phyloP scores from a whole-genome alignment of 1,140 invertebrate genomes.

The Choristoneura fumiferana region DNA sequence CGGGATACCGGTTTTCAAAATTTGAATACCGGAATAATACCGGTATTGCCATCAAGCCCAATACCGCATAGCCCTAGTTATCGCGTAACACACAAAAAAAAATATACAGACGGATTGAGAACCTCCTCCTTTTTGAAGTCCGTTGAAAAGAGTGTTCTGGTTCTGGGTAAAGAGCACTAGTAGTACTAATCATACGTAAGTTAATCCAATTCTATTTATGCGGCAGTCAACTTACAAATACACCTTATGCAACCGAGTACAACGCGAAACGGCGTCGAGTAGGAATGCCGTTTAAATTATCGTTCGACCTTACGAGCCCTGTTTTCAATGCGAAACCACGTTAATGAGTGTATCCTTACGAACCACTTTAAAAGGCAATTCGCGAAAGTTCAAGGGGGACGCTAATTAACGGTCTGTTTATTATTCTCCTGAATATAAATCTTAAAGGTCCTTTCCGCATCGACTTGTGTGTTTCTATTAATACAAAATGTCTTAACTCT shows the following conservation, averaged over 20 bases:
- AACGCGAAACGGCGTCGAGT: background rate
- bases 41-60: too few species aligned
- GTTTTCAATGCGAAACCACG: constrained; percentile 26
- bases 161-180: too few species aligned
- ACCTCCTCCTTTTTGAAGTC: too few species aligned
- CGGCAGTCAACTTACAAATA: background rate
- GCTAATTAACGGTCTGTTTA: background rate
- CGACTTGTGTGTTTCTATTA: too few species aligned
- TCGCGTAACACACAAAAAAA: too few species aligned
- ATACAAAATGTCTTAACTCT: too few species aligned
- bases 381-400: constrained; percentile 45
- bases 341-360: constrained; percentile 41
- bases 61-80: too few species aligned
- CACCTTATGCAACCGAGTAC: constrained; percentile 1
- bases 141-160: too few species aligned
- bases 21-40: too few species aligned
- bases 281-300: constrained; percentile 31
- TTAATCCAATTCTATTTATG: background rate
- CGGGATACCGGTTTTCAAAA: too few species aligned
- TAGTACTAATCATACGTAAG: too few species aligned
- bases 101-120: too few species aligned
- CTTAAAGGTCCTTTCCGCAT: constrained; percentile 4
- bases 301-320: constrained; percentile 24
- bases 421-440: background rate
- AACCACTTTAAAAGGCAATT: constrained; percentile 30